Base-by-base conservation (phyloP, 37 sponge, comb jelly and placozoan genomes). In the Cliona cf. orientalis region DNA sequence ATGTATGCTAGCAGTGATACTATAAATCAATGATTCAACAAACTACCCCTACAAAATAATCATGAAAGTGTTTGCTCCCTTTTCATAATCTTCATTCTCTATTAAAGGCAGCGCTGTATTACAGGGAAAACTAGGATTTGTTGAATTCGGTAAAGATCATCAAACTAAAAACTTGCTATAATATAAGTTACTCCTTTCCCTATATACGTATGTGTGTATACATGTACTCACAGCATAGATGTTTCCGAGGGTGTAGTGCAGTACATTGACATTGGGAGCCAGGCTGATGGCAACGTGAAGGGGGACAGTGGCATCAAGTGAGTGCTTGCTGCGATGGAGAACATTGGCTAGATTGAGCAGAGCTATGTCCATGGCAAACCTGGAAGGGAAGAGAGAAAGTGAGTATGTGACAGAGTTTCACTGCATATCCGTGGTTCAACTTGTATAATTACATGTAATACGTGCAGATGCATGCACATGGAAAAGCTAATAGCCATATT, bases 271-370 rank as follows among this genome's bases (percentile, higher is more conserved):
- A 22, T 44, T 17, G 0, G 91, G 88, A 2, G 84, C 57, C 68
- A 80, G 36, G 42, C 61, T 75, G 2, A 80, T 71, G 9, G 95
- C 88, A 42, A 75, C 55, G 0, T 33, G 34, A 39, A 94, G 72
- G 9, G 80, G 59, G 0, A 86, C 68, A 2, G 75, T 64, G 6
- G 94, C 94, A 38, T 94, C 91, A 67, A 29, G 41, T 19, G 80
- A 80, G 45, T 73, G 91, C 19, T 79, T 49, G 28, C 72, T 39
- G 35, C 81, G 78, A 60, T 91, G 91, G 41, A 91, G 76, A 11
- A 94, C 72, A 58, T 91, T 94, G 60, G 91, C 91, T 36, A 94
- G 84, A 37, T 87, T 83, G 25, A 94, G 78, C 0, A 87, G 72
- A 31, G 88, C 80, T 37, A 94, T 83, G 58, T 94, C 95, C 69